phyloP scores from a whole-genome alignment of 2,113 vertebrate genomes.

The Cololabis saira region DNA sequence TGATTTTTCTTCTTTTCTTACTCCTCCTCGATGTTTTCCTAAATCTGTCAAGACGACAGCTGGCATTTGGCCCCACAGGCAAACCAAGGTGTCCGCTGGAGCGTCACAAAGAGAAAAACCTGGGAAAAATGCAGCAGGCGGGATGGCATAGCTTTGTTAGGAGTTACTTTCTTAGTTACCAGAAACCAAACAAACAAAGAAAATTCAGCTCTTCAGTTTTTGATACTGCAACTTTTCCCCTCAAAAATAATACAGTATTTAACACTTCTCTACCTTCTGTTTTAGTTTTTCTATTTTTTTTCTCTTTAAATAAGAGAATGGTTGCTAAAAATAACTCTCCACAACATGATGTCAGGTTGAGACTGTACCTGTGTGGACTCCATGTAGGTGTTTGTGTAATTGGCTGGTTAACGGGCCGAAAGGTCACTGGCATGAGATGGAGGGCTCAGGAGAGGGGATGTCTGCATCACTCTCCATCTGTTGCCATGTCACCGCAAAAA shows the following conservation, averaged over 20 bases:
- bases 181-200: no score
- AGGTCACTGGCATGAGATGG: conserved; percentile 40
- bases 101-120: conserved; percentile 12
- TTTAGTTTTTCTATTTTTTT: no score
- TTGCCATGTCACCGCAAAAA: conserved; percentile 29
- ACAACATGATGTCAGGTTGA: no score
- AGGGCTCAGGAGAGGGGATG: conserved; percentile 17
- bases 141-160: not conserved
- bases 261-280: no score
- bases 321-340: no score
- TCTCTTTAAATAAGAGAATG: no score
- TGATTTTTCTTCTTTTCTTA: not conserved
- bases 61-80: conserved; percentile 18
- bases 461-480: conserved; percentile 19
- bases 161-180: no score
- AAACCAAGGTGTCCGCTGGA: conserved; percentile 11
- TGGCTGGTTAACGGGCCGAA: conserved; percentile 8
- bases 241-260: no score
- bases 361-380: no score
- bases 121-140: not conserved
- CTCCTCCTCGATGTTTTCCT: not conserved
- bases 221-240: no score
- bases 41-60: not conserved
- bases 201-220: no score
- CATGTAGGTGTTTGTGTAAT: no score